These are phyloP conservation scores for Agriopis aurantiaria DNA, from an alignment of 2,888 invertebrate species.

Conservation along the genomic window DNA sequence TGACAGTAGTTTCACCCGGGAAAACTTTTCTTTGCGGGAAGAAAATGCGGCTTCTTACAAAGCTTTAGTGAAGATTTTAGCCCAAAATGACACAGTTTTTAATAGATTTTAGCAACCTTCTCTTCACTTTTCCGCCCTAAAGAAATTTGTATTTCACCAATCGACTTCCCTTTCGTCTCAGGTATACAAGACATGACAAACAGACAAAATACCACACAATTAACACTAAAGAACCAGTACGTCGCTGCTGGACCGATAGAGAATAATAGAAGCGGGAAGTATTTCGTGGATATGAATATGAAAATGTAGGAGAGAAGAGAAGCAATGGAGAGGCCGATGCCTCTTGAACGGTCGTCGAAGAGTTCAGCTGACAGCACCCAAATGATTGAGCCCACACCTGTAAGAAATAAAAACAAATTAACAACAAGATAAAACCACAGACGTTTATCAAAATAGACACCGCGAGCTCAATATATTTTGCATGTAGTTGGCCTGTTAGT, in stretches of 20 bases:
- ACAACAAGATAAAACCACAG: not conserved
- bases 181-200: constrained; percentile 64
- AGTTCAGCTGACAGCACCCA: constrained; percentile 66
- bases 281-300: constrained; percentile 60
- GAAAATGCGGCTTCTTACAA: too few relatives aligned
- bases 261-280: constrained; percentile 55
- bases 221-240: constrained; percentile 60
- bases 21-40: too few relatives aligned
- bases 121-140: not conserved
- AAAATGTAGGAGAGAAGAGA: constrained; percentile 42
- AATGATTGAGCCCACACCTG: constrained; percentile 66
- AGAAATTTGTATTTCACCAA: constrained; percentile 65
- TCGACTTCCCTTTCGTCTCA: constrained; percentile 73
- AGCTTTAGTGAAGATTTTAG: too few relatives aligned
- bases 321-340: constrained; percentile 55
- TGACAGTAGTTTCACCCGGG: too few relatives aligned
- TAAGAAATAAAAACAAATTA: constrained; percentile 23
- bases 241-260: constrained; percentile 59
- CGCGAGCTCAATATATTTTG: too few relatives aligned
- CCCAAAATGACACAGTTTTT: too few relatives aligned
- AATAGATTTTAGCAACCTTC: not conserved
- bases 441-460: too few relatives aligned
- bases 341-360: constrained; percentile 63
- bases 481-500: too few relatives aligned
- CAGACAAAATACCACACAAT: constrained; percentile 51